Conservation (phyloP, 2,888 invertebrate species). For the Noctua janthe region DNA sequence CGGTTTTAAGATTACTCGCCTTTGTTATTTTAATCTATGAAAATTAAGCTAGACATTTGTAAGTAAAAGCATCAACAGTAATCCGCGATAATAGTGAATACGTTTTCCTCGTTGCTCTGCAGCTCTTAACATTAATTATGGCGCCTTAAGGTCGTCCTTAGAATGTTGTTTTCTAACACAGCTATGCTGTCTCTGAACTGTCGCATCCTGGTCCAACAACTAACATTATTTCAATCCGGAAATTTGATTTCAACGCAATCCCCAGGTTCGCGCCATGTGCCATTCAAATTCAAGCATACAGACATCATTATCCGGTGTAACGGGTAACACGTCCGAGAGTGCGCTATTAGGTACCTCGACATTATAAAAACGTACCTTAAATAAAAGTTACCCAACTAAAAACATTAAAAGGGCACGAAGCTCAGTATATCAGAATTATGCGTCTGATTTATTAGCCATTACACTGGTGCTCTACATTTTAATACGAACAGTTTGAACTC, state of each 20-base stretch:
- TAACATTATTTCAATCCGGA: constrained; percentile 54
- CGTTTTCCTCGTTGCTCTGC: constrained; percentile 1
- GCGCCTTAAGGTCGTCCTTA: neutral
- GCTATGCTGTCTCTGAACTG: constrained; percentile 29
- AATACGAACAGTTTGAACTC: constrained; percentile 77
- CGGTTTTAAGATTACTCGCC: constrained; percentile 50
- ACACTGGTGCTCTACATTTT: constrained; percentile 77
- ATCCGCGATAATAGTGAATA: constrained; percentile 14
- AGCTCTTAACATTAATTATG: constrained; percentile 5
- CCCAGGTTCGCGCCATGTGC: constrained; percentile 25
- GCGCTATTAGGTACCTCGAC: constrained; percentile 38
- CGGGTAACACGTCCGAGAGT: constrained; percentile 31
- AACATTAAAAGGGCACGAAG: constrained; percentile 75
- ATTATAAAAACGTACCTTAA: constrained; percentile 50
- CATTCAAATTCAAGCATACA: constrained; percentile 51
- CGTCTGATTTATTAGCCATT: constrained; percentile 81
- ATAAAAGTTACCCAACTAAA: constrained; percentile 70
- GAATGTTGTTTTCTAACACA: constrained; percentile 18
- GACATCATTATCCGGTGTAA: constrained; percentile 34
- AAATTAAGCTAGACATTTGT: constrained; percentile 35
- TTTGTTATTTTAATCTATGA: constrained; percentile 51
- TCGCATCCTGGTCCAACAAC: constrained; percentile 55
- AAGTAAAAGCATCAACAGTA: constrained; percentile 20
- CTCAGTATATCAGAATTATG: constrained; percentile 77
- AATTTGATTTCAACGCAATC: constrained; percentile 54